Evolutionary conservation across 2,113 vertebrate genomes (phyloP).

Genomic region (Mormoops blainvillei): DNA sequence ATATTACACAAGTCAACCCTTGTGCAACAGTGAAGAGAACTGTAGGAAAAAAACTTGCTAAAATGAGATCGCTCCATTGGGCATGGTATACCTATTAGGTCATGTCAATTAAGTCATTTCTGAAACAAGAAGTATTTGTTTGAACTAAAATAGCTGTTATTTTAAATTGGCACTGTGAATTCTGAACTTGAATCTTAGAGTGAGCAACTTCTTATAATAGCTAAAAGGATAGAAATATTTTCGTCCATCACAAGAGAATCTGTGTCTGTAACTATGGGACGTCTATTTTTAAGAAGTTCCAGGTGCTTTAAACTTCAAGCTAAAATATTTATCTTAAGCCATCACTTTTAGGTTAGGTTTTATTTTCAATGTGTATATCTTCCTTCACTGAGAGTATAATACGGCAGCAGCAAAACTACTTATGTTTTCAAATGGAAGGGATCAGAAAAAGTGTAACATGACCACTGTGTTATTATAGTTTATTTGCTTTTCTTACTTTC

Average conservation of each 20-base stretch:
- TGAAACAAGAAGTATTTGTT: constrained; percentile 54
- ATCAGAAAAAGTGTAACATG: neutral
- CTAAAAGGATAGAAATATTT: neutral
- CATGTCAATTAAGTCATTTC: constrained; percentile 59
- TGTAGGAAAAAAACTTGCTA: neutral
- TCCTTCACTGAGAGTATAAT: neutral
- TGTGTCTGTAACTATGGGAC: neutral
- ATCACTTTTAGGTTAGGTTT: neutral
- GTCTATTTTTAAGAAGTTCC: neutral
- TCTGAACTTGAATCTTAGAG: constrained; percentile 20
- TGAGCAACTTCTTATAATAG: neutral
- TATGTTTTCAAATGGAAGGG: neutral
- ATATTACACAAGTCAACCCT: constrained; percentile 47
- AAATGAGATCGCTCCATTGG: neutral
- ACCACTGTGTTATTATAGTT: neutral
- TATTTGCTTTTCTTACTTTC: neutral
- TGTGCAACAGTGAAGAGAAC: constrained; percentile 50
- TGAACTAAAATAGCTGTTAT: constrained; percentile 43
- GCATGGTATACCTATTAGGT: constrained; percentile 21
- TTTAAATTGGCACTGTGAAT: constrained; percentile 24
- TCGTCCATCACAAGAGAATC: neutral
- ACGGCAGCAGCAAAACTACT: neutral
- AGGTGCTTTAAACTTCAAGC: neutral
- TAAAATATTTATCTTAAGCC: neutral
- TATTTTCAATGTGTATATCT: neutral